phyloP scores from a whole-genome alignment of 2,797 vertebrate species.

The Eulemur albifrons region DNA sequence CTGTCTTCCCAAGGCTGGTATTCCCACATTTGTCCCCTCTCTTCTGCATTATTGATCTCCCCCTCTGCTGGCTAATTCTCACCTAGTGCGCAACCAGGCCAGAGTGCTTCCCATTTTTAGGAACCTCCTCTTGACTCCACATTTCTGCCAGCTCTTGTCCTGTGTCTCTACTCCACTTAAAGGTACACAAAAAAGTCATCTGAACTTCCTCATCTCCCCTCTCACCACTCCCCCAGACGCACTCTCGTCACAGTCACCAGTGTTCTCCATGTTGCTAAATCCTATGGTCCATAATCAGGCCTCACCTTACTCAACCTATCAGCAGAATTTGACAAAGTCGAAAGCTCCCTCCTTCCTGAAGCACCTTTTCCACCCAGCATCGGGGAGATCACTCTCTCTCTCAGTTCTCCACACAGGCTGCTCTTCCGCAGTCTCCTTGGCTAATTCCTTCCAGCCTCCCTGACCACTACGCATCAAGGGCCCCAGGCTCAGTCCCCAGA shows the following conservation, averaged over 20 bases:
- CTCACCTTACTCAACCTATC: background rate
- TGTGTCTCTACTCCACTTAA: background rate
- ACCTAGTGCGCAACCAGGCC: background rate
- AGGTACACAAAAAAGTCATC: background rate
- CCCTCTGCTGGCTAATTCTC: background rate
- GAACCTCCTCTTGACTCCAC: background rate
- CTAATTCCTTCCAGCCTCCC: background rate
- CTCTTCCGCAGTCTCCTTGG: background rate
- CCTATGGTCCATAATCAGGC: background rate
- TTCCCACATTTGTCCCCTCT: background rate
- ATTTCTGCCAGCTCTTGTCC: background rate
- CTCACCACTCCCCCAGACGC: background rate
- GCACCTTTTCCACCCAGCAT: accelerated
- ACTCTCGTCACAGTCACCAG: background rate
- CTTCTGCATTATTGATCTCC: background rate
- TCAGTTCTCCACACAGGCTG: background rate
- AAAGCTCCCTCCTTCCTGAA: background rate
- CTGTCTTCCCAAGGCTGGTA: background rate
- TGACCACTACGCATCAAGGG: too few relatives aligned
- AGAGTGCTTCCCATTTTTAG: background rate
- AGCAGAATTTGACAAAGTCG: background rate
- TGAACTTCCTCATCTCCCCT: background rate
- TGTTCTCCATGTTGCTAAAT: background rate
- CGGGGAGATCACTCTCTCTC: background rate
- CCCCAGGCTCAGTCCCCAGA: background rate